Evolutionary conservation across 2,888 invertebrate genomes (phyloP).

Genomic region (Mystacides longicornis): DNA sequence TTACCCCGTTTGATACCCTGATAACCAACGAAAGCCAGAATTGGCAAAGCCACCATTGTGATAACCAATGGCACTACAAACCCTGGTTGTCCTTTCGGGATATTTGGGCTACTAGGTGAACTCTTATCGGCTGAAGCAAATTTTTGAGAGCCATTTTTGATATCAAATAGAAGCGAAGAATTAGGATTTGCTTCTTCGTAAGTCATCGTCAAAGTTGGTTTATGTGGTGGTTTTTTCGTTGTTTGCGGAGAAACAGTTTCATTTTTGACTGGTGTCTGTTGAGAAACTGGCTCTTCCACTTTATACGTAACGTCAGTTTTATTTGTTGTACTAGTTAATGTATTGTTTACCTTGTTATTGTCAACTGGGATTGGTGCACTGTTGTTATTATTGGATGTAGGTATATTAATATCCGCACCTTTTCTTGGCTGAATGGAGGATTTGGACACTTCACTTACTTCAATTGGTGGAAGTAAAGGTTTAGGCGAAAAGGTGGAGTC

Average conservation of each 20-base stretch:
- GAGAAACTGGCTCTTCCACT: not conserved
- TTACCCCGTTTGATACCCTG: constrained; percentile 62
- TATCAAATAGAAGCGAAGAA: not conserved
- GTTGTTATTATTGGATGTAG: not conserved
- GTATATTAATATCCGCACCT: constrained; percentile 7
- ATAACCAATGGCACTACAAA: constrained; percentile 70
- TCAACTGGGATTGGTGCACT: not conserved
- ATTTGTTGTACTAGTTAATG: not conserved
- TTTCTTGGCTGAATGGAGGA: constrained; percentile 17
- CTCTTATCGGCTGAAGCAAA: not conserved
- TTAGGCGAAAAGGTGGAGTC: not conserved
- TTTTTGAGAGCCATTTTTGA: not conserved
- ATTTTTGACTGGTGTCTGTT: not conserved
- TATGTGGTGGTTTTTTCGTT: not conserved
- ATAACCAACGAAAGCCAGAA: constrained; percentile 61
- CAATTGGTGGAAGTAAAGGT: not conserved
- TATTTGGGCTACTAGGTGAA: not conserved
- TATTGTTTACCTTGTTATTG: not conserved
- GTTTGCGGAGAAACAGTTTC: not conserved
- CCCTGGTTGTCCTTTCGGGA: constrained; percentile 38
- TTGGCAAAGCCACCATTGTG: constrained; percentile 65
- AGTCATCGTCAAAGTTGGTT: not conserved
- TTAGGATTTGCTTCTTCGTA: constrained; percentile 30
- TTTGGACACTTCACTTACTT: constrained; percentile 2
- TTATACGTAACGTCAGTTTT: not conserved